Percentiles rank a stretch among this genome's conserved stretches.
Conservation (phyloP, 1,140 invertebrate genomes). For the Dreissena rostriformis region DNA sequence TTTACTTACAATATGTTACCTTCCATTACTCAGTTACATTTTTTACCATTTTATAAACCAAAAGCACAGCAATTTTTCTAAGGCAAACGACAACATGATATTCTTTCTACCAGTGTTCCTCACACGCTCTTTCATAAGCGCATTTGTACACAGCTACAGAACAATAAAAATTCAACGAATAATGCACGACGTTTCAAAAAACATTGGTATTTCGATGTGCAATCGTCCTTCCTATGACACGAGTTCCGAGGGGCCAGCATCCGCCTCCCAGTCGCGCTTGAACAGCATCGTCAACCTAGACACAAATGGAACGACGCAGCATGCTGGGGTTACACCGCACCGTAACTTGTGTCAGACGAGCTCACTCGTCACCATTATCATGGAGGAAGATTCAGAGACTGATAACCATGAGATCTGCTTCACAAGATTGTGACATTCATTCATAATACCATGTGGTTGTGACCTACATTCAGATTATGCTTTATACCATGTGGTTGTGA, state of each 20-base stretch:
- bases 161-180: conserved; percentile 58
- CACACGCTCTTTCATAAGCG: conserved; percentile 58
- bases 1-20: conserved; percentile 59
- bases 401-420: too few species aligned
- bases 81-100: conserved; percentile 51
- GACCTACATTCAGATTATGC: too few species aligned
- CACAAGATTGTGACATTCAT: too few species aligned
- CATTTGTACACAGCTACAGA: conserved; percentile 65
- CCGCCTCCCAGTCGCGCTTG: neutral
- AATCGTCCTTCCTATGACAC: conserved; percentile 10
- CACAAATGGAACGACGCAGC: too few species aligned
- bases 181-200: conserved; percentile 29
- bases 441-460: too few species aligned
- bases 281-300: conserved; percentile 22
- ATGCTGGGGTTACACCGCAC: too few species aligned
- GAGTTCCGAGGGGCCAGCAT: conserved; percentile 9
- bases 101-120: conserved; percentile 68
- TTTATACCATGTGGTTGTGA: too few species aligned
- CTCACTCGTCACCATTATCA: too few species aligned
- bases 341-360: too few species aligned
- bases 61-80: neutral
- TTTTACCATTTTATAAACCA: conserved; percentile 48
- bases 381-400: too few species aligned
- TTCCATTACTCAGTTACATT: conserved; percentile 65
- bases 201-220: conserved; percentile 15